Percentiles rank a stretch among this genome's conserved stretches.
Evolutionary conservation across 1,140 invertebrate genomes (phyloP).

Genomic region (Lordiphosa clarofinis): DNA sequence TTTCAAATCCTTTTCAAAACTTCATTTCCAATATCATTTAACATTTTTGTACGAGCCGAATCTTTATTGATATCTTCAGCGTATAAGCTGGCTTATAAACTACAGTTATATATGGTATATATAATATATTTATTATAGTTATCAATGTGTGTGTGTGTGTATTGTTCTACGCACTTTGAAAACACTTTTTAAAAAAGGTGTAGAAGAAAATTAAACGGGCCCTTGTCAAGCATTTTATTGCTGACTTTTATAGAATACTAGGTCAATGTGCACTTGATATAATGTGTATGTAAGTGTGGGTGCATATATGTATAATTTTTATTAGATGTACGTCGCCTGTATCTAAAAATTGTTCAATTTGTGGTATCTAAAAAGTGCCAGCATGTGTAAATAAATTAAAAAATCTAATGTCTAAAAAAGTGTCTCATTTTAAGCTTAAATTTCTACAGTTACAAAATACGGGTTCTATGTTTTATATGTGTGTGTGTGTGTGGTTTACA

Average conservation of each 20-base stretch:
- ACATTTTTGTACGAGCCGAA: conserved; percentile 65
- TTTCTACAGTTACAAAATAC: conserved; percentile 67
- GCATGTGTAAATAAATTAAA: conserved; percentile 60
- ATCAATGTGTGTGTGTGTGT: conserved; percentile 31
- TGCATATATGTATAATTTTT: conserved; percentile 23
- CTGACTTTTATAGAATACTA: conserved; percentile 28
- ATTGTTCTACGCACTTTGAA: conserved; percentile 37
- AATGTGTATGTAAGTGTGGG: conserved; percentile 14
- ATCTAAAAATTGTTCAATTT: conserved; percentile 34
- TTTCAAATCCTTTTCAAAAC: no score
- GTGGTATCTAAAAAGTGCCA: conserved; percentile 49
- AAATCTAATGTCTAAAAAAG: conserved; percentile 55
- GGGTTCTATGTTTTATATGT: conserved; percentile 18
- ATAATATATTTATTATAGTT: conserved; percentile 41
- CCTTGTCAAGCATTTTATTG: conserved; percentile 20
- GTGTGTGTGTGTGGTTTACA: conserved; percentile 32
- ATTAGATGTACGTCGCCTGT: conserved; percentile 24
- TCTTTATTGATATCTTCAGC: conserved; percentile 75
- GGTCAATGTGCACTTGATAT: conserved; percentile 17
- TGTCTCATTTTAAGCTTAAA: conserved; percentile 61
- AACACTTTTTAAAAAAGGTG: conserved; percentile 59
- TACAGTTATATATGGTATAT: conserved; percentile 55
- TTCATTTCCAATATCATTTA: neutral
- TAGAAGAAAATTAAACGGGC: conserved; percentile 51
- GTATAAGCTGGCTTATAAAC: conserved; percentile 55